Percentiles rank a stretch among this genome's conserved stretches.
Evolutionary conservation across 1,140 invertebrate species (phyloP).

Genomic region (Drosophila rhopaloa): DNA sequence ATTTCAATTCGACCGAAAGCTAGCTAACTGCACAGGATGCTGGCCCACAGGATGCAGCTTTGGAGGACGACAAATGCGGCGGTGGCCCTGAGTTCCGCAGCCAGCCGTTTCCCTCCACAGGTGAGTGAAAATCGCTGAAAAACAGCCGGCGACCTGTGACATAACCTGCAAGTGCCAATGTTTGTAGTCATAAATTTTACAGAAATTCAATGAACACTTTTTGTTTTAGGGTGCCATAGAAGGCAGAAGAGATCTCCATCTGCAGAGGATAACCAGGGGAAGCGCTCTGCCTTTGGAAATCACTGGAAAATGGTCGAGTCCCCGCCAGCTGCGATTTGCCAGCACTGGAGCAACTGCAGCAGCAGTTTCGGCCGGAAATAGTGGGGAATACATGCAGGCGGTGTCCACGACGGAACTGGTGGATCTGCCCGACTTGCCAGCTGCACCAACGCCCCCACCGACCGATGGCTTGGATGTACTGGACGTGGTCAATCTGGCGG

Average conservation of each 20-base stretch:
- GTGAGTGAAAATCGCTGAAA: slow-evolving; percentile 30
- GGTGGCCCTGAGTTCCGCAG: slow-evolving; percentile 16
- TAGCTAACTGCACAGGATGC: slow-evolving; percentile 44
- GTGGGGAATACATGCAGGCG: slow-evolving; percentile 22
- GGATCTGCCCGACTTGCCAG: slow-evolving; percentile 85
- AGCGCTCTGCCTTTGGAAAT: neutral
- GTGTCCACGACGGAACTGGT: slow-evolving; percentile 68
- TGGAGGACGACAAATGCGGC: slow-evolving; percentile 52
- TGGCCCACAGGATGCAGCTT: slow-evolving; percentile 69
- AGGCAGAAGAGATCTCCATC: slow-evolving; percentile 22
- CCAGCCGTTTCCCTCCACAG: slow-evolving; percentile 35
- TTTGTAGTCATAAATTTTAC: neutral
- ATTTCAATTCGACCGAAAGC: slow-evolving; percentile 46
- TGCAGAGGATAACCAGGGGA: slow-evolving; percentile 4
- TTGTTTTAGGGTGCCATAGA: slow-evolving; percentile 1
- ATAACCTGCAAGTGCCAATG: slow-evolving; percentile 41
- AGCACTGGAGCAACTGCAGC: slow-evolving; percentile 29
- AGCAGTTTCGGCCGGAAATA: neutral
- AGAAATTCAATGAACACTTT: slow-evolving; percentile 23
- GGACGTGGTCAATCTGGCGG: slow-evolving; percentile 86
- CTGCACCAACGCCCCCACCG: slow-evolving; percentile 85
- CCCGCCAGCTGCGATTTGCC: slow-evolving; percentile 52
- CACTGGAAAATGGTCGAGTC: slow-evolving; percentile 1
- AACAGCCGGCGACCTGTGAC: slow-evolving; percentile 32
- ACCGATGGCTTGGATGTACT: slow-evolving; percentile 60